Evolutionary conservation across 2,113 vertebrate genomes (phyloP).

Genomic region (Columba livia): DNA sequence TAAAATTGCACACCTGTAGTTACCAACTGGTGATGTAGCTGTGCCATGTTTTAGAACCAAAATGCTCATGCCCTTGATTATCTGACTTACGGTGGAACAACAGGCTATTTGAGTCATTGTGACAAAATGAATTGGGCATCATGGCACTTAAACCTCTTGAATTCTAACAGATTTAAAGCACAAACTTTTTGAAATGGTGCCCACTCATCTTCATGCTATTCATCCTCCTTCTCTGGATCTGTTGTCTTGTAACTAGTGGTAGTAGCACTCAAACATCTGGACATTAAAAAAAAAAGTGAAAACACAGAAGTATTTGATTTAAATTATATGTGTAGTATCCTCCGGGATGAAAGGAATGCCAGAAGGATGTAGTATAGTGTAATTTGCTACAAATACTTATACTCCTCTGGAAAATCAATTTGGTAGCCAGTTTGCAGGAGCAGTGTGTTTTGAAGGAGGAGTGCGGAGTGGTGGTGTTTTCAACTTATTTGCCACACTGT

Average conservation of each 20-base stretch:
- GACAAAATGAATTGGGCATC: background rate
- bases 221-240: background rate
- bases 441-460: background rate
- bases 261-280: background rate
- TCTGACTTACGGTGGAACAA: conserved; percentile 1
- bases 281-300: background rate
- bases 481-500: background rate
- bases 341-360: background rate
- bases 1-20: background rate
- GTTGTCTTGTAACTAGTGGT: background rate
- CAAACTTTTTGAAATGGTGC: conserved; percentile 2
- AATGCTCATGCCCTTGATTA: background rate
- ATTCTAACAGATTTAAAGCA: conserved; percentile 1
- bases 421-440: background rate
- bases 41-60: background rate
- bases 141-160: conserved; percentile 15
- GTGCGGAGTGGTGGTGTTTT: background rate
- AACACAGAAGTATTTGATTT: background rate
- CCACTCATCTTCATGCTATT: background rate
- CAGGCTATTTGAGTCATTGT: background rate
- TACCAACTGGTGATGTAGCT: background rate
- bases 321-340: background rate
- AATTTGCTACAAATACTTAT: background rate
- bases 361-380: background rate
- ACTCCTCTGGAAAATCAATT: background rate